phyloP scores from a whole-genome alignment of 1,140 invertebrate genomes.

The Sarcophaga bullata region DNA sequence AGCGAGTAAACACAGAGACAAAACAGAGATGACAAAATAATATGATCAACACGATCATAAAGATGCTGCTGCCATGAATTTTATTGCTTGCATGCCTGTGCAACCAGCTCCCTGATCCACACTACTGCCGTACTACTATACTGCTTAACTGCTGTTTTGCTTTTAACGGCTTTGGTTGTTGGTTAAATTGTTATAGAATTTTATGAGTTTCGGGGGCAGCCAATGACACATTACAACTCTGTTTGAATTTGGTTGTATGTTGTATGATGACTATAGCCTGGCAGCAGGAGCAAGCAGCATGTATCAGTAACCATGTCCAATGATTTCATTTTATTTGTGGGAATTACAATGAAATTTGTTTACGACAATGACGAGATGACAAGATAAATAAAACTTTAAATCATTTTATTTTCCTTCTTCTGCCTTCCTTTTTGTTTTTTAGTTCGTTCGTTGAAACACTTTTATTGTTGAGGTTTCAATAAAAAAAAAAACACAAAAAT shows the following conservation, averaged over 20 bases:
- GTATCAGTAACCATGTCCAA: not conserved
- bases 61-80: constrained; percentile 28
- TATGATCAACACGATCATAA: constrained; percentile 23
- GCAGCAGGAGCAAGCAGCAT: too few species aligned
- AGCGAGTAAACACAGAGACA: not conserved
- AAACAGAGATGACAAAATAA: not conserved
- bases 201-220: constrained; percentile 34
- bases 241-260: not conserved
- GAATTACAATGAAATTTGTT: constrained; percentile 20
- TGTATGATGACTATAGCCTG: not conserved
- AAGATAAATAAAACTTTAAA: constrained; percentile 25
- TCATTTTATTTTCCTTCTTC: not conserved
- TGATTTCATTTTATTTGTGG: constrained; percentile 26
- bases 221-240: constrained; percentile 33
- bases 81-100: not conserved
- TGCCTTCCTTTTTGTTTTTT: too few species aligned
- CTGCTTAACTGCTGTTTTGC: not conserved
- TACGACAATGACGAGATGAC: not conserved
- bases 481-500: too few species aligned
- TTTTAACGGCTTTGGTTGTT: not conserved
- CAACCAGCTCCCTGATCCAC: not conserved
- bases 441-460: too few species aligned
- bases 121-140: not conserved
- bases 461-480: too few species aligned
- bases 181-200: constrained; percentile 36